Conservation (phyloP, 2,113 vertebrate species). For the Vombatus ursinus region DNA sequence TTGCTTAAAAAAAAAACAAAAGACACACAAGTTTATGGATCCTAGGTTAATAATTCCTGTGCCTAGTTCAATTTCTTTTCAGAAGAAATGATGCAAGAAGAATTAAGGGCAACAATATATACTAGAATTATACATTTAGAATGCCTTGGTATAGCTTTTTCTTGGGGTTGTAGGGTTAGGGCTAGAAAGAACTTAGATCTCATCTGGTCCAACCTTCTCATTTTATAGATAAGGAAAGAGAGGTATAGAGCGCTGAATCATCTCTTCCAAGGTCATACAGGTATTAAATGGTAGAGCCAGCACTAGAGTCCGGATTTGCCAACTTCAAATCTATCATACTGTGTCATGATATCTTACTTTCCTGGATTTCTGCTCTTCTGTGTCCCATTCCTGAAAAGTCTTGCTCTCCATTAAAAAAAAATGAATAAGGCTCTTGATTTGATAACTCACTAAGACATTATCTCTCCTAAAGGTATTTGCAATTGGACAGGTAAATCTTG, state of each 20-base stretch:
- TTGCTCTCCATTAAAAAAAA: not conserved
- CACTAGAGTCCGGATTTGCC: not conserved
- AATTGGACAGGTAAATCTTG: not conserved
- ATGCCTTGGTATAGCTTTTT: not conserved
- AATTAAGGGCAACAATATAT: not conserved
- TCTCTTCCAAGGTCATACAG: not conserved
- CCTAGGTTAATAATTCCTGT: not conserved
- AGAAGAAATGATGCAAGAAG: not conserved
- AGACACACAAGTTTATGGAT: not conserved
- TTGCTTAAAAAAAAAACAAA: not conserved
- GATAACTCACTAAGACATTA: not conserved
- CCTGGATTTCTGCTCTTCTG: not conserved
- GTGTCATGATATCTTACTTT: not conserved
- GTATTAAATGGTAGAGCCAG: not conserved
- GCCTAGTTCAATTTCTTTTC: not conserved
- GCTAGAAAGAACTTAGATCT: not conserved
- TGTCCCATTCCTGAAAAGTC: not conserved
- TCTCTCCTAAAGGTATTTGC: not conserved
- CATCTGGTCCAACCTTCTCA: not conserved
- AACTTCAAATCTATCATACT: not conserved
- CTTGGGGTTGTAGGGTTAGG: not conserved
- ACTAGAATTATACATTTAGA: not conserved
- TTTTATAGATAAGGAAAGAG: not conserved
- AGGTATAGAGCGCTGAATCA: not conserved
- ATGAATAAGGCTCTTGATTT: not conserved